Percentiles rank a stretch among this genome's conserved stretches.
These are phyloP conservation scores for Octonoba sinensis DNA, from an alignment of 2,888 invertebrate genomes.

Conservation along the genomic window DNA sequence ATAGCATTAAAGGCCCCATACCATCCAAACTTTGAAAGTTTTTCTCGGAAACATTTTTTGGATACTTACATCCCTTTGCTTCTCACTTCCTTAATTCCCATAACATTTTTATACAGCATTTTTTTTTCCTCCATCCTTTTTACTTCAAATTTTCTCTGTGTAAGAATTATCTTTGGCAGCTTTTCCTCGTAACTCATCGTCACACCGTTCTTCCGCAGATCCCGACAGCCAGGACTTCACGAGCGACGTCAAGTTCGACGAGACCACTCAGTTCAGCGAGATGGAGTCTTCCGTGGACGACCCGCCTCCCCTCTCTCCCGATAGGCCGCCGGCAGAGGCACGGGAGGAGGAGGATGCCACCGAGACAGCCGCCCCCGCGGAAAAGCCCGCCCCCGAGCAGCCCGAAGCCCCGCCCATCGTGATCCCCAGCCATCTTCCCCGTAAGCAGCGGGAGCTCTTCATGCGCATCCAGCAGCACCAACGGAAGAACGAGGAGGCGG, in stretches of 20 bases:
- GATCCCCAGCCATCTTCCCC: slow-evolving; percentile 76
- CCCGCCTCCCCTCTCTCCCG: slow-evolving; percentile 14
- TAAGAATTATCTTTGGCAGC: too few species aligned
- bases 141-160: neutral
- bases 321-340: neutral
- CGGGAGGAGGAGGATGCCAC: slow-evolving; percentile 6
- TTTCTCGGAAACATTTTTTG: too few species aligned
- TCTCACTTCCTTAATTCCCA: too few species aligned
- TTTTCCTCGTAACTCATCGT: too few species aligned
- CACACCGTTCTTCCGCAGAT: neutral
- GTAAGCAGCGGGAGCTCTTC: slow-evolving; percentile 78
- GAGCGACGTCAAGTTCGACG: slow-evolving; percentile 53
- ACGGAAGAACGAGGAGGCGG: slow-evolving; percentile 70
- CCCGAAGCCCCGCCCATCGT: slow-evolving; percentile 23
- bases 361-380: neutral
- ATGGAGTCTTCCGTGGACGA: slow-evolving; percentile 49
- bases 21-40: too few species aligned
- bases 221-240: slow-evolving; percentile 27
- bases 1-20: too few species aligned
- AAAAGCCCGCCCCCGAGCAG: neutral
- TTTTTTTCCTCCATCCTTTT: too few species aligned
- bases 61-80: too few species aligned
- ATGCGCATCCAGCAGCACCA: slow-evolving; percentile 79
- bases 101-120: too few species aligned
- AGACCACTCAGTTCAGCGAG: slow-evolving; percentile 56